A percentile compares a stretch with the other conserved stretches of the same genome.
These are phyloP conservation scores for Apodemia hepburni DNA, from an alignment of 2,888 invertebrate genomes.

Conservation along the genomic window DNA sequence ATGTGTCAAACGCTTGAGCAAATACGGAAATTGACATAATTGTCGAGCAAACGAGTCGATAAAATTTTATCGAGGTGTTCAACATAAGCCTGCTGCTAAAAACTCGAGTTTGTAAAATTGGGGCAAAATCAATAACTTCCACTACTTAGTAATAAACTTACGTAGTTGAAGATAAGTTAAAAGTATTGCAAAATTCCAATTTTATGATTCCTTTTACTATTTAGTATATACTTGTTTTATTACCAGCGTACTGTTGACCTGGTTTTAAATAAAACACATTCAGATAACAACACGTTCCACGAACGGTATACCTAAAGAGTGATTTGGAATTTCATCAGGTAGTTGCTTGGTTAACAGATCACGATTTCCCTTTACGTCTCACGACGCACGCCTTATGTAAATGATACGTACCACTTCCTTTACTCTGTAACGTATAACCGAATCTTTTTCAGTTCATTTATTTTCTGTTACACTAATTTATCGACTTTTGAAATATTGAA, in stretches of 20 bases:
- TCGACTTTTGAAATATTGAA: background rate
- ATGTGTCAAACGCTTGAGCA: no score
- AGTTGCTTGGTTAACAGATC: slow-evolving; percentile 35
- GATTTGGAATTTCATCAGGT: slow-evolving; percentile 38
- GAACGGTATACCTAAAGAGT: slow-evolving; percentile 17
- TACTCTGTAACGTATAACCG: slow-evolving; percentile 15
- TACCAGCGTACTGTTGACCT: background rate
- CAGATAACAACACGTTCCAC: slow-evolving; percentile 6
- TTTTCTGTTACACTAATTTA: background rate
- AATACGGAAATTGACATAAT: no score
- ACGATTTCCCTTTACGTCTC: slow-evolving; percentile 38
- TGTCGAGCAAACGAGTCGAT: no score
- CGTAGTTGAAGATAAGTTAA: no score
- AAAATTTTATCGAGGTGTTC: no score
- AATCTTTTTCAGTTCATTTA: slow-evolving; percentile 11
- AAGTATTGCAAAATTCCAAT: no score
- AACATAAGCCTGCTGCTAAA: no score
- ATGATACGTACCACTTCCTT: slow-evolving; percentile 30
- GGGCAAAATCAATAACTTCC: no score
- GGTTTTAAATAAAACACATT: background rate
- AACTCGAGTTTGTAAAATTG: no score
- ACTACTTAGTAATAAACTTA: no score
- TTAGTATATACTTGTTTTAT: background rate
- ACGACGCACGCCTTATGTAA: slow-evolving; percentile 39
- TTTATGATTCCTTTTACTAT: no score